Conservation (phyloP, 2,113 vertebrate species). For the Taurulus bubalis region DNA sequence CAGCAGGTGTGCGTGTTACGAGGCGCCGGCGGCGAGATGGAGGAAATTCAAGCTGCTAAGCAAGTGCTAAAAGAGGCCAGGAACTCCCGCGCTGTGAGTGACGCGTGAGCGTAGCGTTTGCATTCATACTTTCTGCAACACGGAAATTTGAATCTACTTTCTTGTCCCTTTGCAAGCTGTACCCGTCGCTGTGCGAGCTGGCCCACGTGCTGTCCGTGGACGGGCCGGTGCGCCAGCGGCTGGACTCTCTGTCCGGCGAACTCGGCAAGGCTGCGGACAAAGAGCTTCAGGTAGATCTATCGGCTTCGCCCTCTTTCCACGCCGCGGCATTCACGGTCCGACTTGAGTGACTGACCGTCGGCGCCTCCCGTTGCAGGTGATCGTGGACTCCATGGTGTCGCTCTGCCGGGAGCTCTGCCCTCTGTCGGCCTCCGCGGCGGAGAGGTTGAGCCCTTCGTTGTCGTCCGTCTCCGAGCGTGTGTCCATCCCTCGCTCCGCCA, state of each 20-base stretch:
- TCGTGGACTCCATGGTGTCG: constrained; percentile 92
- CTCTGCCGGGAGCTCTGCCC: constrained; percentile 91
- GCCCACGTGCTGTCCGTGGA: constrained; percentile 91
- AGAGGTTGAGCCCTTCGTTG: constrained; percentile 87
- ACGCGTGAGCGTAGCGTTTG: not conserved
- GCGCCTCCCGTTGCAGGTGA: constrained; percentile 81
- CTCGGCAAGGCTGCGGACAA: constrained; percentile 93
- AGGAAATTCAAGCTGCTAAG: constrained; percentile 89
- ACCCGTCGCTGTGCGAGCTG: constrained; percentile 91
- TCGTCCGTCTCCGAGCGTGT: constrained; percentile 89
- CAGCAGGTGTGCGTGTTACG: constrained; percentile 89
- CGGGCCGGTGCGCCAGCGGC: constrained; percentile 89
- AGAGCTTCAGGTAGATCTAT: constrained; percentile 88
- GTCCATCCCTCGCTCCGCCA: constrained; percentile 89
- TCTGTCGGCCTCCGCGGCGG: constrained; percentile 85
- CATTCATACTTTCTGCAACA: not conserved
- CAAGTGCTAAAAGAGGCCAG: constrained; percentile 92
- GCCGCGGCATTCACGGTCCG: not conserved
- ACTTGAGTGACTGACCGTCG: constrained; percentile 14
- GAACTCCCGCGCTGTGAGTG: constrained; percentile 91
- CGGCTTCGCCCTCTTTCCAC: not conserved
- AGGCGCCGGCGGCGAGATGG: constrained; percentile 84
- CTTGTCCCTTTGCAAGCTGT: constrained; percentile 78
- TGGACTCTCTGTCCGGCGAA: constrained; percentile 90
- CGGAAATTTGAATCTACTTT: not conserved